Base-by-base conservation (phyloP, 2,888 invertebrate species). In the Orthosia gothica region DNA sequence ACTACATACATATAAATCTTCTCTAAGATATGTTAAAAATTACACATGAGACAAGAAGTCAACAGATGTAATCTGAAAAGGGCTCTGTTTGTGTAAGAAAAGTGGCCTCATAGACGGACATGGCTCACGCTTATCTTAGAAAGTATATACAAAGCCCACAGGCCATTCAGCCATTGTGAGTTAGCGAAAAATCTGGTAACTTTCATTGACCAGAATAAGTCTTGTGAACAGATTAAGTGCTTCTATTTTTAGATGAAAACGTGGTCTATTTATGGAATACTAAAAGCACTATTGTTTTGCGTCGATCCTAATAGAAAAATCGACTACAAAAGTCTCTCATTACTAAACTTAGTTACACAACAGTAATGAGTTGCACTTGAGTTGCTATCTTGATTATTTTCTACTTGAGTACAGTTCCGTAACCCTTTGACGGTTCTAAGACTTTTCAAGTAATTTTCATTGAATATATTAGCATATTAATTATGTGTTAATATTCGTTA, bases 71-170 rank as follows among this genome's bases (percentile, higher is more conserved):
- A 87, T 87, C 83, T 81, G 71, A 73, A 77, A 83, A 78, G 87
- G 87, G 75, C 73, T 76, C 49, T 82, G 74, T 82, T 84, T 87
- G 77, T 86, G 75, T 79, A 76, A 76, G 74, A 85, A n/a, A 83
- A 85, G 76, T 81, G 76, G 67, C 62, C 71, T 67, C 75, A 64
- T 76, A 77, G 76, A 79, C 77, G 74, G 83, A 79, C 75, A 74
- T 84, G 76, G 68, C 80, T 83, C 84, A 79, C 82, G 83, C 85
- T 89, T 91, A 89, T 88, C 89, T 83, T 68, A 73, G 76, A 76
- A 80, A 87, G 87, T 90, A 87, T 90, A 61, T 20, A 88, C 88
- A 83, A 81, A 65, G 71, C 71, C 84, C 75, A 54, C 68, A 55
- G 77, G 76, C 80, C 76, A 81, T 85, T 85, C 81, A 81, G 76